These are phyloP conservation scores for Drosophila kikkawai DNA, from an alignment of 1,140 invertebrate species.

Conservation along the genomic window DNA sequence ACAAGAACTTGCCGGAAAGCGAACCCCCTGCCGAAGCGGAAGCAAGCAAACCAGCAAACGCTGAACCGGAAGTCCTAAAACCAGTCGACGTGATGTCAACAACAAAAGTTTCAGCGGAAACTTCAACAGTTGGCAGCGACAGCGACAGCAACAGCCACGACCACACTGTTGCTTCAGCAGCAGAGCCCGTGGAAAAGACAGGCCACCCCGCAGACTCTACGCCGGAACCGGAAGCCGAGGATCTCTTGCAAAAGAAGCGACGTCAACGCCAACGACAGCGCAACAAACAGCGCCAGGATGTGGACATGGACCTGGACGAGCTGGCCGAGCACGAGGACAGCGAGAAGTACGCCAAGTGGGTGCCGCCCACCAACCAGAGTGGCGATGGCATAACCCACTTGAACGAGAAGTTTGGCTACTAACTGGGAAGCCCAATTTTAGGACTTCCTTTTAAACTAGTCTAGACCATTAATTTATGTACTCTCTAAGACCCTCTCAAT, in stretches of 20 bases:
- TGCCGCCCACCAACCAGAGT: slow-evolving; percentile 90
- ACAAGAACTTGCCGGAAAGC: slow-evolving; percentile 15
- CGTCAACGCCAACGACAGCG: slow-evolving; percentile 62
- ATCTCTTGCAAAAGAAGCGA: slow-evolving; percentile 50
- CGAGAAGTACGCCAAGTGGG: slow-evolving; percentile 91
- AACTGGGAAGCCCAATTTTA: slow-evolving; percentile 30
- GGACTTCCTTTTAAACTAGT: slow-evolving; percentile 21
- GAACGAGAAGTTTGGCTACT: slow-evolving; percentile 94
- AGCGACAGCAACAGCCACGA: slow-evolving; percentile 1
- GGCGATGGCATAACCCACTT: slow-evolving; percentile 93
- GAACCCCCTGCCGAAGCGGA: slow-evolving; percentile 31
- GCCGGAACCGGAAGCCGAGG: slow-evolving; percentile 42
- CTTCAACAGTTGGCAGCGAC: slow-evolving; percentile 4
- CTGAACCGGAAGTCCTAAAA: slow-evolving; percentile 48
- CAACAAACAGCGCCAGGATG: slow-evolving; percentile 67
- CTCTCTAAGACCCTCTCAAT: slow-evolving; percentile 42
- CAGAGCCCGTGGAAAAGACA: background rate
- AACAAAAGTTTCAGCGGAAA: slow-evolving; percentile 44
- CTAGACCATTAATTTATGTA: slow-evolving; percentile 36
- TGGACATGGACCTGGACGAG: slow-evolving; percentile 85
- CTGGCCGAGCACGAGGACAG: slow-evolving; percentile 86
- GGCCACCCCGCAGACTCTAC: background rate
- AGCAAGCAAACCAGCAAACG: slow-evolving; percentile 41
- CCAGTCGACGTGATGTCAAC: slow-evolving; percentile 29
- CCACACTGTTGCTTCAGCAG: slow-evolving; percentile 19